These are phyloP conservation scores for Marisa cornuarietis DNA, from an alignment of 1,140 invertebrate genomes.

Conservation along the genomic window DNA sequence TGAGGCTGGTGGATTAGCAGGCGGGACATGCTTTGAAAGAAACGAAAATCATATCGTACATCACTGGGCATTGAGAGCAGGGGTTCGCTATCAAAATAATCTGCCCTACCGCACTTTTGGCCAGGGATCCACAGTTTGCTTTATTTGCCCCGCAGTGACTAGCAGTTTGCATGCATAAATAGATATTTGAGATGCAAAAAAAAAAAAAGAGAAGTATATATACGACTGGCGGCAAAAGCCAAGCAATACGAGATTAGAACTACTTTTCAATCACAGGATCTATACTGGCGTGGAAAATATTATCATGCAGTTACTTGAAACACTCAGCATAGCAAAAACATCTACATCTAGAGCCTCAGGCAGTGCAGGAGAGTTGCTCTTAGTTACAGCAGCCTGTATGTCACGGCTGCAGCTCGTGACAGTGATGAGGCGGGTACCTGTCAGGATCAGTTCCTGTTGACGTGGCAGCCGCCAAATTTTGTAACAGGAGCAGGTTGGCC, in stretches of 20 bases:
- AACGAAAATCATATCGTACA: neutral
- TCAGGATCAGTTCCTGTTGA: too few relatives aligned
- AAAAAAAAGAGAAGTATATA: neutral
- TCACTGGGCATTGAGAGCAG: neutral
- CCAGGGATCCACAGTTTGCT: neutral
- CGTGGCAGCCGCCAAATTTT: too few relatives aligned
- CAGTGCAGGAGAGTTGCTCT: too few relatives aligned
- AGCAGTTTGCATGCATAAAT: neutral
- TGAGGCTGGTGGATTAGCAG: too few relatives aligned
- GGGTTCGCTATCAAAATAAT: neutral
- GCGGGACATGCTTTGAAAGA: neutral
- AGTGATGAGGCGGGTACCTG: too few relatives aligned
- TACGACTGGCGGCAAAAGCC: neutral
- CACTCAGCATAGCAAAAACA: neutral
- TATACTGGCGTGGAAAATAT: neutral
- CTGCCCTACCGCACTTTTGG: neutral
- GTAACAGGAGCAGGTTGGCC: too few relatives aligned
- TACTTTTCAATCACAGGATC: neutral
- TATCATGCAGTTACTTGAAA: neutral
- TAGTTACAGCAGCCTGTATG: too few relatives aligned
- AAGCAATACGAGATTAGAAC: neutral
- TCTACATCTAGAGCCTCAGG: neutral
- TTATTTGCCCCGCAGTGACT: neutral
- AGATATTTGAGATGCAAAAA: neutral
- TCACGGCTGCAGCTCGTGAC: too few relatives aligned